Conservation (phyloP, 30 jellyfish, hydroid and myxozoan species). For the Sanderia malayensis region DNA sequence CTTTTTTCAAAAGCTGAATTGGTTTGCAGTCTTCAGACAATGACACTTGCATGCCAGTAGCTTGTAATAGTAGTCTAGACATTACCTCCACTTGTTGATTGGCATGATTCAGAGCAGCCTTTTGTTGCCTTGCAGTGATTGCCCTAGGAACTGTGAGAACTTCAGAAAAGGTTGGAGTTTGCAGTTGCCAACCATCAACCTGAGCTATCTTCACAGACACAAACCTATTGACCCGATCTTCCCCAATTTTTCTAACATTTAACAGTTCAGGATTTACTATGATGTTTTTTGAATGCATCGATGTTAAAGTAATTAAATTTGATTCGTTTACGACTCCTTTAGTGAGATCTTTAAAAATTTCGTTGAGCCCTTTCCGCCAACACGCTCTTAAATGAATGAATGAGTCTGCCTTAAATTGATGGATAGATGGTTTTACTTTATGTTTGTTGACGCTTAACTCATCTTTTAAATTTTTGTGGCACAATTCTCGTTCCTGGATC, state of each 20-base stretch:
- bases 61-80: constrained; percentile 31
- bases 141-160: constrained; percentile 28
- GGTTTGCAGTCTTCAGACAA: constrained; percentile 26
- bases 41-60: constrained; percentile 47
- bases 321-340: not conserved
- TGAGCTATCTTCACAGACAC: constrained; percentile 36
- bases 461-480: constrained; percentile 11
- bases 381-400: constrained; percentile 12
- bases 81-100: constrained; percentile 30
- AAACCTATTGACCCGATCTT: constrained; percentile 25
- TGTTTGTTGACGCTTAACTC: constrained; percentile 9
- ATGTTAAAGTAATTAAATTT: not conserved
- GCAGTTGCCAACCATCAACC: constrained; percentile 27
- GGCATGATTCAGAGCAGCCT: constrained; percentile 37
- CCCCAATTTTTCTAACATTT: constrained; percentile 13
- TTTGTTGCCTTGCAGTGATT: constrained; percentile 15
- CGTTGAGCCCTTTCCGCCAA: constrained; percentile 31
- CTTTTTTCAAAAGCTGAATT: constrained; percentile 29
- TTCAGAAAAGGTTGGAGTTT: constrained; percentile 35
- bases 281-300: constrained; percentile 1
- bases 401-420: constrained; percentile 4
- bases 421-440: constrained; percentile 3
- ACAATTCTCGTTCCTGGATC: constrained; percentile 13
- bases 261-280: constrained; percentile 19
- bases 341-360: not conserved